phyloP scores from a whole-genome alignment of 2,888 invertebrate species.

The Eupeodes luniger region DNA sequence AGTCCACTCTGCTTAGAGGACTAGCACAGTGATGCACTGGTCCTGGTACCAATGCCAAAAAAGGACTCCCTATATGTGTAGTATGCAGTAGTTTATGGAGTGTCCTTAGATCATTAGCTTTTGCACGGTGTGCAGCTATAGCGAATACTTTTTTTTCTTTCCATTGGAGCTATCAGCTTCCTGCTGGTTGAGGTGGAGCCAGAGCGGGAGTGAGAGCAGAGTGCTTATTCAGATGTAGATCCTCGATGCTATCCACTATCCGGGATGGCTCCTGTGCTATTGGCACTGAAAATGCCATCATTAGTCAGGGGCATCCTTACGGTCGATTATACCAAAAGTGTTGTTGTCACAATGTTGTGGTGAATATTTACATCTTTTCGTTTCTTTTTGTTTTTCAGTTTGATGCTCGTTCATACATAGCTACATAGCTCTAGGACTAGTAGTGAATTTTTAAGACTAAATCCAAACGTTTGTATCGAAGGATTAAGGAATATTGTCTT shows the following conservation, averaged over 20 bases:
- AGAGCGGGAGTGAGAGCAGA: background rate
- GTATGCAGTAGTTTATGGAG: constrained; percentile 66
- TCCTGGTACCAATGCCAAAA: constrained; percentile 23
- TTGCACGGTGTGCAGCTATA: constrained; percentile 29
- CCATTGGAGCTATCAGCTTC: background rate
- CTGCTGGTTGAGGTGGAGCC: constrained; percentile 15
- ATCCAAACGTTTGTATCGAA: constrained; percentile 36
- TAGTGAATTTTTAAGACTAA: constrained; percentile 37
- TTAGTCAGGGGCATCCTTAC: constrained; percentile 54
- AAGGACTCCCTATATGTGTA: constrained; percentile 24
- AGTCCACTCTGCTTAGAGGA: constrained; percentile 38
- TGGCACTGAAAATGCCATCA: constrained; percentile 53
- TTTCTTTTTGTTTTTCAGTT: background rate
- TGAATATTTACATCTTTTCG: constrained; percentile 72
- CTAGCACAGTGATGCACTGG: background rate
- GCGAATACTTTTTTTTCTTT: constrained; percentile 18
- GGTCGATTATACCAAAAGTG: constrained; percentile 50
- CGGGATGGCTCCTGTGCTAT: constrained; percentile 35
- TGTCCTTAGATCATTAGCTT: constrained; percentile 71
- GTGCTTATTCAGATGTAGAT: constrained; percentile 22
- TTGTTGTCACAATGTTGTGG: constrained; percentile 75
- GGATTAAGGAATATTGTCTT: constrained; percentile 57
- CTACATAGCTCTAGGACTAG: constrained; percentile 1
- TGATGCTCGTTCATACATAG: too few species aligned
- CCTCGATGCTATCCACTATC: constrained; percentile 21